phyloP scores from a whole-genome alignment of 2,888 invertebrate genomes.

The Pandemis corylana region DNA sequence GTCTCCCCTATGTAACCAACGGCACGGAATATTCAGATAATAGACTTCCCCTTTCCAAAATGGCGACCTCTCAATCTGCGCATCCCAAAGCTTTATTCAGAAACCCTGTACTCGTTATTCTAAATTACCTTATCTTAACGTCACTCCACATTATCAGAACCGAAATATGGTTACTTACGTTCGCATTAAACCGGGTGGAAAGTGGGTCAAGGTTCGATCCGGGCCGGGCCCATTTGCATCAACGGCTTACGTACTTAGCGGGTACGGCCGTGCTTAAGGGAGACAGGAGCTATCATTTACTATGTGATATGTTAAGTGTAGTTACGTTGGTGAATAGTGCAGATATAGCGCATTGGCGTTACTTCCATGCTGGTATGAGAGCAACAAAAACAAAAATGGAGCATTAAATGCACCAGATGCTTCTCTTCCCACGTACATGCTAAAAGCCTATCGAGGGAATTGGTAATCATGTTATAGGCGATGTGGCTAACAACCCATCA shows the following conservation, averaged over 20 bases:
- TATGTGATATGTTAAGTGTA: background rate
- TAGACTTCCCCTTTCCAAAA: background rate
- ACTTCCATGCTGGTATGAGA: too few relatives aligned
- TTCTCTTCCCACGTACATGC: too few relatives aligned
- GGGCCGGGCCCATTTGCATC: slow-evolving; percentile 45
- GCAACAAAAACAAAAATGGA: too few relatives aligned
- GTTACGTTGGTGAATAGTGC: background rate
- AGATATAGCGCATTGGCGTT: too few relatives aligned
- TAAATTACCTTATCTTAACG: slow-evolving; percentile 30
- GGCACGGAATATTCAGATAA: background rate
- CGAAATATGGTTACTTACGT: slow-evolving; percentile 35
- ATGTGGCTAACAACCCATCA: too few relatives aligned
- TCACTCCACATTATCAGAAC: slow-evolving; percentile 31
- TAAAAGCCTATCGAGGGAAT: too few relatives aligned
- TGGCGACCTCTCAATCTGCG: background rate
- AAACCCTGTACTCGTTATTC: slow-evolving; percentile 16
- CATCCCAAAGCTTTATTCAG: slow-evolving; percentile 18
- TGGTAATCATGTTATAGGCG: too few relatives aligned
- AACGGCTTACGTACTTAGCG: slow-evolving; percentile 13
- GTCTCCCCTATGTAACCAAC: too few relatives aligned
- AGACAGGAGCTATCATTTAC: background rate
- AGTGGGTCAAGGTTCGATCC: slow-evolving; percentile 64
- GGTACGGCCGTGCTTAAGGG: background rate
- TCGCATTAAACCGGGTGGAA: slow-evolving; percentile 54
- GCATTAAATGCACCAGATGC: too few relatives aligned